Base-by-base conservation (phyloP, 2,113 vertebrate species). In the Nibea coibor region DNA sequence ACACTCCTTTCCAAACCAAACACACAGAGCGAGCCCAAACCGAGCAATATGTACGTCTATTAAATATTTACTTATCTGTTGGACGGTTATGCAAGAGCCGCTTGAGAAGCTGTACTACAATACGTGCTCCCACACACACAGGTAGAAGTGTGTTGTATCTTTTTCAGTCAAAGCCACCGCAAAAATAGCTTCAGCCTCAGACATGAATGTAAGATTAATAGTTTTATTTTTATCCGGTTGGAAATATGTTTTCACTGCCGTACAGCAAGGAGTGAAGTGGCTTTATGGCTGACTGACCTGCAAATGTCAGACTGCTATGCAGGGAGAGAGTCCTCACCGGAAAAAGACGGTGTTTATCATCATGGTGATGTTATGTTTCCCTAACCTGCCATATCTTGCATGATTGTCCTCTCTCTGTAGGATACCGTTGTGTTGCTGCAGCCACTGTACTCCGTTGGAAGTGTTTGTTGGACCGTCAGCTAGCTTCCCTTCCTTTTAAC, bases 1-100 rank as follows among this genome's bases (percentile, higher is more conserved):
- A 75, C 54, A 64, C 50, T 24, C 15, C 4, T 82, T 84, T 78
- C 88, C 74, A 81, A 86, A 75, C 19, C 31, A 82, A 64, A 82
- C 77, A 82, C 65, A 73, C 58, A 11, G 9, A 57, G 22, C n/a
- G 19, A 81, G 62, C 17, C 43, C n/a, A 73, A 87, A 64, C 71
- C 61, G 70, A 76, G 64, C 51, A 67, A 20, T 61, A 66, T 6
- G 1, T 56, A 35, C 9, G 39, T 68, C 43, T 83, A 80, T 88
- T 84, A 89, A 91, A 91, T 91, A 92, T 91, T 91, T 83, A 89
- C 82, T 70, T 80, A 83, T 87, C 71, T 62, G 59, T 47, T 43
- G 31, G 39, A 73, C 48, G 69, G 74, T 88, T 88, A 82, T 17
- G 43, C 43, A 85, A 85, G 28, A 62, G 31, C 65, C 24, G 19